A percentile compares a stretch with the other conserved stretches of the same genome.
These are phyloP conservation scores for Drosophila mimetica DNA, from an alignment of 2,888 invertebrate species.

Conservation along the genomic window DNA sequence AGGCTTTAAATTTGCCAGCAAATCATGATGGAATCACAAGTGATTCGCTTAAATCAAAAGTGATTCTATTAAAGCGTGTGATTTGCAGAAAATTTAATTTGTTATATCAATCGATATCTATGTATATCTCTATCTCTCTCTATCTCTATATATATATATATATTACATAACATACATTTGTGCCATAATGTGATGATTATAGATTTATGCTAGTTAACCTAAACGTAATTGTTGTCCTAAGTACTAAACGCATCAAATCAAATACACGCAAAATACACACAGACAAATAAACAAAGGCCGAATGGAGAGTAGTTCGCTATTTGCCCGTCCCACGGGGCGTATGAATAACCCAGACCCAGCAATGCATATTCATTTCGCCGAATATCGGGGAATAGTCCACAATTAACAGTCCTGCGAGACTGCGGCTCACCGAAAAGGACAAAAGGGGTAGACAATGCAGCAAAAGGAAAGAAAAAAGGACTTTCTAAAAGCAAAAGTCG, in stretches of 20 bases:
- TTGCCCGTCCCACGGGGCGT: slow-evolving; percentile 32
- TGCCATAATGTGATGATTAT: slow-evolving; percentile 82
- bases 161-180: slow-evolving; percentile 64
- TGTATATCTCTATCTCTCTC: slow-evolving; percentile 14
- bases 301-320: slow-evolving; percentile 9
- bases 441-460: not conserved
- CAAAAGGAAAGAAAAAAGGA: not conserved
- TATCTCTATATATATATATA: slow-evolving; percentile 25
- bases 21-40: slow-evolving; percentile 4
- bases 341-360: slow-evolving; percentile 28
- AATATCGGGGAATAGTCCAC: slow-evolving; percentile 4
- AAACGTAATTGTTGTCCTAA: slow-evolving; percentile 60
- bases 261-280: slow-evolving; percentile 32
- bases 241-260: slow-evolving; percentile 48
- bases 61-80: slow-evolving; percentile 2
- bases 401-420: slow-evolving; percentile 16
- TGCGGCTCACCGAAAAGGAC: not conserved
- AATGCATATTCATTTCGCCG: slow-evolving; percentile 27
- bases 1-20: slow-evolving; percentile 9
- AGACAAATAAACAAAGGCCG: slow-evolving; percentile 9
- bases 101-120: slow-evolving; percentile 14
- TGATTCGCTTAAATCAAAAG: slow-evolving; percentile 1
- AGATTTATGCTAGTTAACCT: slow-evolving; percentile 69
- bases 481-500: no score
- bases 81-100: slow-evolving; percentile 5